Conservation (phyloP, 2,888 invertebrate genomes). For the Anoncus sp. region DNA sequence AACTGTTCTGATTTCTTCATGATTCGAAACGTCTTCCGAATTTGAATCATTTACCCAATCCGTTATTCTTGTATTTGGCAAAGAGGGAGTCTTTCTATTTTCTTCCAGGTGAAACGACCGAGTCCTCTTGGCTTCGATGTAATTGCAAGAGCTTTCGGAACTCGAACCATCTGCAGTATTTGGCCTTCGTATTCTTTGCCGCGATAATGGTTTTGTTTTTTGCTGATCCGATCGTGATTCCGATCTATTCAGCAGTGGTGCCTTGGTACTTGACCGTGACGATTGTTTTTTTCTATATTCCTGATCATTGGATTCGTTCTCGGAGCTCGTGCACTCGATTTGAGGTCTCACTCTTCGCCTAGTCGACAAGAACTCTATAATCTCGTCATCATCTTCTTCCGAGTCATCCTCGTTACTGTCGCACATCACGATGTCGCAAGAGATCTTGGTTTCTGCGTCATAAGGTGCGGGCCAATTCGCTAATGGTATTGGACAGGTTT, state of each 20-base stretch:
- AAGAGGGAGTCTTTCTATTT: not conserved
- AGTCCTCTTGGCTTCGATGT: not conserved
- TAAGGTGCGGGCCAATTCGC: not conserved
- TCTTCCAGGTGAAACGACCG: not conserved
- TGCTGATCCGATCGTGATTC: not conserved
- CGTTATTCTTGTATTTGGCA: not conserved
- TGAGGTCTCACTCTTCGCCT: conserved; percentile 9
- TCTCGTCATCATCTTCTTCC: conserved; percentile 53
- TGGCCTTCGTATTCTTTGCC: not conserved
- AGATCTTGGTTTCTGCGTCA: not conserved
- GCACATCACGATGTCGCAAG: conserved; percentile 2
- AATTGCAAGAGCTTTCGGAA: not conserved
- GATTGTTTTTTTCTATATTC: not conserved
- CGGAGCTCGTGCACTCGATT: conserved; percentile 1
- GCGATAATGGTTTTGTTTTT: not conserved
- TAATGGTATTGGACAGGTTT: not conserved
- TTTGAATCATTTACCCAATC: not conserved
- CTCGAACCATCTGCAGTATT: not conserved
- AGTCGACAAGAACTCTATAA: conserved; percentile 33
- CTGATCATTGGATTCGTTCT: not conserved
- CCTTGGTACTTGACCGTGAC: not conserved
- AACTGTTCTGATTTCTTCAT: not conserved
- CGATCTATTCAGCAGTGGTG: not conserved
- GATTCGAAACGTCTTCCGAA: not conserved
- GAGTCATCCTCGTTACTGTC: conserved; percentile 33